phyloP scores from a whole-genome alignment of 2,797 vertebrate genomes.

The Anguilla anguilla region DNA sequence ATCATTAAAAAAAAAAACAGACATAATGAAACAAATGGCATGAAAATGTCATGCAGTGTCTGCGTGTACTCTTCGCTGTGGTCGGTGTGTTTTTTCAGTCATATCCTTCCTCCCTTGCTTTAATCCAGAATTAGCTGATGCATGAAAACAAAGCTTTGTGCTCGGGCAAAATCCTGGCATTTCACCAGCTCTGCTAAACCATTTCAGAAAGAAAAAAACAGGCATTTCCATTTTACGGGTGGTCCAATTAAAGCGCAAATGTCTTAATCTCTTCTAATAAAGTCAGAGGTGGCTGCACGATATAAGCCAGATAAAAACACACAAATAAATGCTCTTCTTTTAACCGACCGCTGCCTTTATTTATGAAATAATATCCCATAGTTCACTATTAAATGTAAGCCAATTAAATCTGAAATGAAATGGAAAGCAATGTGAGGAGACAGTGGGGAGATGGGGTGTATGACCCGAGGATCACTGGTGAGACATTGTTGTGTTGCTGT shows the following conservation, averaged over 20 bases:
- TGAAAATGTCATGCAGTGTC: conserved; percentile 16
- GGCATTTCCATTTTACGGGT: conserved; percentile 21
- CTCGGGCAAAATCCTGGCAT: conserved; percentile 14
- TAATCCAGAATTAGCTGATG: conserved; percentile 27
- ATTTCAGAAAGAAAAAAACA: background rate
- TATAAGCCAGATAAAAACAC: background rate
- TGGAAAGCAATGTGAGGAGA: background rate
- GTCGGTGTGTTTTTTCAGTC: conserved; percentile 2
- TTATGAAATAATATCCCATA: background rate
- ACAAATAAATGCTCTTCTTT: background rate
- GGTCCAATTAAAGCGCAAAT: conserved; percentile 33
- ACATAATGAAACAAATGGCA: background rate
- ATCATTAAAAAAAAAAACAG: background rate
- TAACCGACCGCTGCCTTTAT: background rate
- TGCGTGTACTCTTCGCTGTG: background rate
- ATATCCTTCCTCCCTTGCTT: conserved; percentile 15
- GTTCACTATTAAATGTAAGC: background rate
- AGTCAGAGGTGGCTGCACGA: background rate
- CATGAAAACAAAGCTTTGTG: conserved; percentile 30
- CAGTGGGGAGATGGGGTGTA: background rate
- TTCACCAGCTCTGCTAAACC: conserved; percentile 23
- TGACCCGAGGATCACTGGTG: background rate
- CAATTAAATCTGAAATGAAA: background rate
- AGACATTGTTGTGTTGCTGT: background rate
- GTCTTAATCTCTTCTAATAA: conserved; percentile 6